Conservation (phyloP, 2,113 vertebrate species). For the Lagopus muta region DNA sequence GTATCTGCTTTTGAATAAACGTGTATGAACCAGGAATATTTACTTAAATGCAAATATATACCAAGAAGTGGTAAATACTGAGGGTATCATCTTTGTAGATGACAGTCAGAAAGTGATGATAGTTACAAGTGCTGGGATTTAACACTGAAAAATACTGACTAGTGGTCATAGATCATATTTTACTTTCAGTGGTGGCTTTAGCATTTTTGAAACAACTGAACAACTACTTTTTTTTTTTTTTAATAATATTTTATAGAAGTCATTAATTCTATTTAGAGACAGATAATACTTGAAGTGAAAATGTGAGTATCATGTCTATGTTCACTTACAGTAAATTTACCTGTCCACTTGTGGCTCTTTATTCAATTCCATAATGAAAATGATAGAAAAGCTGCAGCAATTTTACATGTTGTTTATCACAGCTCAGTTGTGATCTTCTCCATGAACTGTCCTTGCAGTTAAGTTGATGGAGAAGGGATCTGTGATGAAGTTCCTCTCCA, state of each 20-base stretch:
- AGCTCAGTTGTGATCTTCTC: neutral
- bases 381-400: neutral
- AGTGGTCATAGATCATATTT: neutral
- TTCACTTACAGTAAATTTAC: neutral
- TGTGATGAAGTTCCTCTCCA: fast-evolving
- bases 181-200: neutral
- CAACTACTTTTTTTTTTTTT: neutral
- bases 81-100: neutral
- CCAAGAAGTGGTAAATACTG: neutral
- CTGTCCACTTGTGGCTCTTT: neutral
- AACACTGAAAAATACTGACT: neutral
- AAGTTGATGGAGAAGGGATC: neutral
- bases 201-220: neutral
- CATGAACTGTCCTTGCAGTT: neutral
- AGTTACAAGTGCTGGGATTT: neutral
- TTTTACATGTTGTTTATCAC: neutral
- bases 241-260: neutral
- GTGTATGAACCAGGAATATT: neutral
- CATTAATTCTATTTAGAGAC: neutral
- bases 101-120: neutral
- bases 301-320: neutral
- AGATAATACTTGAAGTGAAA: neutral
- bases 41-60: neutral
- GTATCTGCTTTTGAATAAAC: neutral
- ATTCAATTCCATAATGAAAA: neutral